Evolutionary conservation across 2,888 invertebrate genomes (phyloP).

Genomic region (Tachina fera): DNA sequence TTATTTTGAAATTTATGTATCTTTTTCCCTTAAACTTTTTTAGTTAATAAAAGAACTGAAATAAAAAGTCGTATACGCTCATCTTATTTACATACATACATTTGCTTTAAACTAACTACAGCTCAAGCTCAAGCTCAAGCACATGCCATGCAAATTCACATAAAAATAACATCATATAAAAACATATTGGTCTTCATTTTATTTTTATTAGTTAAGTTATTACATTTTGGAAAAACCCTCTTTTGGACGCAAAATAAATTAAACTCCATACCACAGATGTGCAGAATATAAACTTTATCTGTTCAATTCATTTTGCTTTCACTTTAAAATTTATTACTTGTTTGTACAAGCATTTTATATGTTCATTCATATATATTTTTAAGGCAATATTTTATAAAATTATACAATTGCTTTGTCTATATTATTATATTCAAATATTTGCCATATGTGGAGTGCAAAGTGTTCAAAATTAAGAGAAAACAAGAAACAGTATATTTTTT

Average conservation of each 20-base stretch:
- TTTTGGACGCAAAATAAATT: background rate
- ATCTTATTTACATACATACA: too few relatives aligned
- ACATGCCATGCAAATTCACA: background rate
- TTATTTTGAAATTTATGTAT: too few relatives aligned
- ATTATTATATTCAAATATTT: conserved; percentile 11
- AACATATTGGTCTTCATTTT: conserved; percentile 28
- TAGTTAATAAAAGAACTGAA: too few relatives aligned
- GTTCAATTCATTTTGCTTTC: conserved; percentile 22
- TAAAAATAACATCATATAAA: conserved; percentile 23
- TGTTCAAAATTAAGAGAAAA: too few relatives aligned
- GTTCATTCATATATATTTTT: conserved; percentile 5
- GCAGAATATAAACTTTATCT: conserved; percentile 16
- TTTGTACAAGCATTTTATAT: conserved; percentile 1
- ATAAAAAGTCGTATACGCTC: too few relatives aligned
- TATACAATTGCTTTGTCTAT: background rate
- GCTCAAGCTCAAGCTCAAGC: too few relatives aligned
- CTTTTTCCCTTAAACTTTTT: too few relatives aligned
- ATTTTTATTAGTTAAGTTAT: conserved; percentile 24
- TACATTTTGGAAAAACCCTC: background rate
- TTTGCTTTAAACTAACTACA: too few relatives aligned
- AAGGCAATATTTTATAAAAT: conserved; percentile 1
- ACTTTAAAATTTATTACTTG: conserved; percentile 47
- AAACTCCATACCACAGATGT: conserved; percentile 8
- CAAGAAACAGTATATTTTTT: too few relatives aligned
- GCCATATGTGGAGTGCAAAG: background rate